Conservation (phyloP, 2,113 vertebrate genomes). For the Psittacara wagleri region DNA sequence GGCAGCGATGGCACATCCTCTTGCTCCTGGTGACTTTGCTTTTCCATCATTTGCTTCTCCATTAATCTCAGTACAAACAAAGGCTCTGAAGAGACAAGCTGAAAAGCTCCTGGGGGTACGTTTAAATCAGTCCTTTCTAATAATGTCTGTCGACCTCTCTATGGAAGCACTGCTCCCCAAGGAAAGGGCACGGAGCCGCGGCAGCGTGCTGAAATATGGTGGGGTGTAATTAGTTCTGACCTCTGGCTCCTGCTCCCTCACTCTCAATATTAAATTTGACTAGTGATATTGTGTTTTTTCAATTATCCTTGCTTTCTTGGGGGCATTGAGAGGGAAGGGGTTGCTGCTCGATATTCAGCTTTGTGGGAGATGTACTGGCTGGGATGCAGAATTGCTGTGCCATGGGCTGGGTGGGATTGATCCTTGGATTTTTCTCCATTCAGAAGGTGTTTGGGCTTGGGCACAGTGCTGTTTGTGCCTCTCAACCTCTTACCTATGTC, state of each 20-base stretch:
- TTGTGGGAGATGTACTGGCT: neutral
- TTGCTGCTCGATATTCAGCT: neutral
- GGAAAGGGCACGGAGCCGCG: constrained; percentile 55
- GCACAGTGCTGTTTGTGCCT: accelerated
- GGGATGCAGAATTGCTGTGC: neutral
- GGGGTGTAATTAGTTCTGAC: constrained; percentile 78
- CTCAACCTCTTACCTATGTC: neutral
- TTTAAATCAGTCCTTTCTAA: constrained; percentile 73
- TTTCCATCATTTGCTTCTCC: constrained; percentile 52
- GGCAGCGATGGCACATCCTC: constrained; percentile 15
- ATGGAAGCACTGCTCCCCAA: constrained; percentile 61
- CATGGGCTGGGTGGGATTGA: neutral
- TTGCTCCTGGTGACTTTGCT: constrained; percentile 46
- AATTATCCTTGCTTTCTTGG: constrained; percentile 64
- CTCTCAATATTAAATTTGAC: constrained; percentile 71
- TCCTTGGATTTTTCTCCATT: neutral
- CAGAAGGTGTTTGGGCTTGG: neutral
- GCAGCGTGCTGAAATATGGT: constrained; percentile 47
- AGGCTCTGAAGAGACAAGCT: constrained; percentile 72
- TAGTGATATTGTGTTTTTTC: constrained; percentile 68
- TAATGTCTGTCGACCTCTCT: constrained; percentile 64
- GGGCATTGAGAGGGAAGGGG: neutral
- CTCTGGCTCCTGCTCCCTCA: constrained; percentile 59
- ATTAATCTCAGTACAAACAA: constrained; percentile 75
- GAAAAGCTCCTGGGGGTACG: constrained; percentile 75